Evolutionary conservation across 2,888 invertebrate species (phyloP).

Genomic region (Drosophila anomelani): DNA sequence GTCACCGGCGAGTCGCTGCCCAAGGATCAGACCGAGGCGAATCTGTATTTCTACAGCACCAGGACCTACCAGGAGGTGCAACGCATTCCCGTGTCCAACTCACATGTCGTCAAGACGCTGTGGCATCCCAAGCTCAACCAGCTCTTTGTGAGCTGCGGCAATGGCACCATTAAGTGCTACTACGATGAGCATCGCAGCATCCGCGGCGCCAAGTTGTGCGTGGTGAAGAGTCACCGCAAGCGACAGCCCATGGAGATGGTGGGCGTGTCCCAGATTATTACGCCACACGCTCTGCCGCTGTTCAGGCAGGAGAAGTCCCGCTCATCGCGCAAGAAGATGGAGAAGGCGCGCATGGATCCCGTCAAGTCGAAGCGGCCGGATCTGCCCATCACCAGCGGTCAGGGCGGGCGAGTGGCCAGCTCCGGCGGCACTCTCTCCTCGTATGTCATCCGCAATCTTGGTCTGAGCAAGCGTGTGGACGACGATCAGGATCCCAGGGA

Average conservation of each 20-base stretch:
- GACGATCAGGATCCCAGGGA: slow-evolving; percentile 97
- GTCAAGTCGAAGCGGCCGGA: slow-evolving; percentile 93
- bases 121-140: slow-evolving; percentile 99
- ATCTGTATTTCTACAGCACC: slow-evolving; percentile 92
- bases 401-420: slow-evolving; percentile 96
- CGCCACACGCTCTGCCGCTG: slow-evolving; percentile 97
- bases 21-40: slow-evolving; percentile 88
- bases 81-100: slow-evolving; percentile 90
- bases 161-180: slow-evolving; percentile 94
- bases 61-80: slow-evolving; percentile 90
- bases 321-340: slow-evolving; percentile 94
- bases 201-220: slow-evolving; percentile 95
- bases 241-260: slow-evolving; percentile 94
- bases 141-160: slow-evolving; percentile 95
- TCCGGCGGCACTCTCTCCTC: slow-evolving; percentile 97
- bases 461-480: slow-evolving; percentile 95
- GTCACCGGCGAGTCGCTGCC: slow-evolving; percentile 94
- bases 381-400: slow-evolving; percentile 94
- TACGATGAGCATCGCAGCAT: slow-evolving; percentile 95
- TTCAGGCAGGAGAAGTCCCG: slow-evolving; percentile 96
- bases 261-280: slow-evolving; percentile 96
- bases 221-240: slow-evolving; percentile 91
- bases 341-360: slow-evolving; percentile 95
- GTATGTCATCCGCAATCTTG: slow-evolving; percentile 97
- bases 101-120: slow-evolving; percentile 93